phyloP scores from a whole-genome alignment of 2,113 vertebrate species.

The Miniopterus natalensis region DNA sequence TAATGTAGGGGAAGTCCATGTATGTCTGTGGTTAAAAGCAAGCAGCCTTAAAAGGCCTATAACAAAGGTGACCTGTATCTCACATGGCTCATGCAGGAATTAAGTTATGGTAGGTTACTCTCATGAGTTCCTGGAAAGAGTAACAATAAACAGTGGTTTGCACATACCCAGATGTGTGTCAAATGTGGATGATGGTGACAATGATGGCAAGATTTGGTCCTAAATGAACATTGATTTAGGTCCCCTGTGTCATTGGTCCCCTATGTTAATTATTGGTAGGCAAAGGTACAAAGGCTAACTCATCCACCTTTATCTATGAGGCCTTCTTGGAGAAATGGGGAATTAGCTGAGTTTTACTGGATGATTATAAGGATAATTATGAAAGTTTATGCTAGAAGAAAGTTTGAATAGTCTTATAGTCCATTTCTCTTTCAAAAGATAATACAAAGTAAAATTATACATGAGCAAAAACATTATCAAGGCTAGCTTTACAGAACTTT shows the following conservation, averaged over 20 bases:
- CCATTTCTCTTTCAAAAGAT: conserved; percentile 13
- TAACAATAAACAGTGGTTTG: background rate
- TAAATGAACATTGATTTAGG: background rate
- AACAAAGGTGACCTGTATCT: background rate
- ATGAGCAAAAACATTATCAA: conserved; percentile 25
- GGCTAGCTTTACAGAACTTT: background rate
- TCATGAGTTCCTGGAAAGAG: conserved; percentile 30
- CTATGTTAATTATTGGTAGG: background rate
- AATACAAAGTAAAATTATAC: background rate
- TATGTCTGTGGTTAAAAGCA: conserved; percentile 55
- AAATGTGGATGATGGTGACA: background rate
- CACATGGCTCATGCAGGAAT: background rate
- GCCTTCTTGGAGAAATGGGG: background rate
- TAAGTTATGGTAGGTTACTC: background rate
- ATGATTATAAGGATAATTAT: background rate
- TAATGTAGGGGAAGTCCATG: conserved; percentile 33
- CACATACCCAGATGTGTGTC: background rate
- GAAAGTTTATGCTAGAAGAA: conserved; percentile 2
- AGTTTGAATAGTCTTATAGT: background rate
- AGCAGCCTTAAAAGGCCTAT: conserved; percentile 22
- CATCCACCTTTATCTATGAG: background rate
- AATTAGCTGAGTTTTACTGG: background rate
- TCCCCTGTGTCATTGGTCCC: background rate
- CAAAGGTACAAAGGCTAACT: background rate
- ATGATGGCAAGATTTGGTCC: background rate